A percentile compares a stretch with the other conserved stretches of the same genome.
Conservation (phyloP, 2,797 vertebrate genomes). For the Taeniopygia guttata region DNA sequence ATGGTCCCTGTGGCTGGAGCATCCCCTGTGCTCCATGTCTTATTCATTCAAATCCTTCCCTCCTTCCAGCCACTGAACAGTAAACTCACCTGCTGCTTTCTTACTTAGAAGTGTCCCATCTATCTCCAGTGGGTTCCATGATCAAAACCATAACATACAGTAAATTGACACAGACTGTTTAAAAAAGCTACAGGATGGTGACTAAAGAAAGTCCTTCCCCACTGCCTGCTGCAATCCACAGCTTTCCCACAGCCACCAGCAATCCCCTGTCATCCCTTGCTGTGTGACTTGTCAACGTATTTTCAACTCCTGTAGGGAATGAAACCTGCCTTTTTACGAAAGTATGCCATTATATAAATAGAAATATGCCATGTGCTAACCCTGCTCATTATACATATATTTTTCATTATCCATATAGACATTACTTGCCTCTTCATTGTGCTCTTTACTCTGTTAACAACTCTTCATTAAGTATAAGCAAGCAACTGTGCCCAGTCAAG, state of each 20-base stretch:
- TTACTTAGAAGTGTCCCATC: background rate
- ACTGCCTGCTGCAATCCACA: background rate
- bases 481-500: constrained; percentile 33
- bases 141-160: rapidly evolving
- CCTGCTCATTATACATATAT: background rate
- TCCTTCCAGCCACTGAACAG: background rate
- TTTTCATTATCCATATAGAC: constrained; percentile 16
- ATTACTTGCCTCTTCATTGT: background rate
- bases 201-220: background rate
- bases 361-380: background rate
- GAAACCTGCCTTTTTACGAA: background rate
- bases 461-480: constrained; percentile 35
- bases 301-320: background rate
- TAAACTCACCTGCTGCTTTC: background rate
- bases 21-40: background rate
- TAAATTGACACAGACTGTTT: background rate
- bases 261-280: background rate
- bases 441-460: constrained; percentile 21
- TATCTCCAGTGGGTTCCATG: background rate
- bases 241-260: background rate
- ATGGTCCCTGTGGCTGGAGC: background rate
- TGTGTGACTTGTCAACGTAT: background rate
- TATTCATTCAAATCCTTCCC: background rate
- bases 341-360: background rate
- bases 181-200: background rate